A percentile compares a stretch with the other conserved stretches of the same genome.
These are phyloP conservation scores for Cygnus atratus DNA, from an alignment of 2,113 vertebrate species.

Conservation along the genomic window DNA sequence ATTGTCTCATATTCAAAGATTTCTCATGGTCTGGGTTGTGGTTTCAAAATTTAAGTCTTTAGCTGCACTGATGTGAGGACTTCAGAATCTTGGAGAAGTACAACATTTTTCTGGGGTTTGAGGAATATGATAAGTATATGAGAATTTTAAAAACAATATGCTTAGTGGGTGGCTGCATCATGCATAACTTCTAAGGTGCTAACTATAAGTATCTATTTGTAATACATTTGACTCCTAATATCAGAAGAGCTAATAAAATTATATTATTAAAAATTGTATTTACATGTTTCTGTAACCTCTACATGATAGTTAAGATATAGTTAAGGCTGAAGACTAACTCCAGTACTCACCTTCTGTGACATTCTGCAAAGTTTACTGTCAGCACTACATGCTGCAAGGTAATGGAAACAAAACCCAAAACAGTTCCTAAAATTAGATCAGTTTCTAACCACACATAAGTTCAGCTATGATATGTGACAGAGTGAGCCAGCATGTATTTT, in stretches of 20 bases:
- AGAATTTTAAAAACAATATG: background rate
- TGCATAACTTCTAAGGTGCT: background rate
- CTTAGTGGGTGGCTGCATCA: background rate
- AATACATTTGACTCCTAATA: background rate
- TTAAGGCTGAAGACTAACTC: background rate
- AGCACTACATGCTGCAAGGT: background rate
- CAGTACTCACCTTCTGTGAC: constrained; percentile 32
- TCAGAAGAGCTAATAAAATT: constrained; percentile 48
- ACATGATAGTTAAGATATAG: background rate
- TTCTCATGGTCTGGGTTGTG: background rate
- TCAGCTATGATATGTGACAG: background rate
- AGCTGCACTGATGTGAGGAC: background rate
- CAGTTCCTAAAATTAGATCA: background rate
- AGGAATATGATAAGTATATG: background rate
- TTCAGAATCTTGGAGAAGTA: background rate
- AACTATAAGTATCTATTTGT: background rate
- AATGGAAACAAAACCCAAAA: constrained; percentile 57
- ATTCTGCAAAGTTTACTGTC: constrained; percentile 46
- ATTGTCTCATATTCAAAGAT: background rate
- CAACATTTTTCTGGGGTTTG: background rate
- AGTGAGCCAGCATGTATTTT: background rate
- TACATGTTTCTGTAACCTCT: constrained; percentile 41
- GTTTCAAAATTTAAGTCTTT: background rate
- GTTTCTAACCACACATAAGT: constrained; percentile 32
- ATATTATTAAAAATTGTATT: background rate